These are phyloP conservation scores for Aporophyla nigra DNA, from an alignment of 2,888 invertebrate genomes.

Conservation along the genomic window DNA sequence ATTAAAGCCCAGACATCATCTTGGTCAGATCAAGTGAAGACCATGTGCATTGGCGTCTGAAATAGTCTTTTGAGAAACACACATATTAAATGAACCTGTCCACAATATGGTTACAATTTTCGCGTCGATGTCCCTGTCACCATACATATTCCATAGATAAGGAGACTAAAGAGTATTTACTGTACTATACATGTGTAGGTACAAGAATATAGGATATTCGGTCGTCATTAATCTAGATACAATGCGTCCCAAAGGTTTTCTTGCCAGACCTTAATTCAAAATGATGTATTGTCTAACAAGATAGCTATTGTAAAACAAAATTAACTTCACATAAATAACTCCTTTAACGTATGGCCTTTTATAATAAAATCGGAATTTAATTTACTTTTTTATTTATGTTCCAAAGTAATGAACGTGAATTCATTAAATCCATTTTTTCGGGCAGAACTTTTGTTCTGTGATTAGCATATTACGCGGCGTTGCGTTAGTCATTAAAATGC, in stretches of 20 bases:
- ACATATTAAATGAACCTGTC: too few species aligned
- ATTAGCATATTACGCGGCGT: constrained; percentile 65
- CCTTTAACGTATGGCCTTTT: constrained; percentile 26
- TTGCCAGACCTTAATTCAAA: constrained; percentile 56
- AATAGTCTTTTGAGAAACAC: too few species aligned
- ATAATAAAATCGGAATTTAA: constrained; percentile 23
- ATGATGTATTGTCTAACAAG: constrained; percentile 61
- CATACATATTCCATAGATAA: constrained; percentile 35
- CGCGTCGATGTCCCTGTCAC: too few species aligned
- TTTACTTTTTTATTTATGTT: constrained; percentile 45
- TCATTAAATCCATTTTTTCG: constrained; percentile 62
- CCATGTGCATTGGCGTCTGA: too few species aligned
- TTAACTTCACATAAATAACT: constrained; percentile 35
- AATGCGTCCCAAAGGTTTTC: constrained; percentile 63
- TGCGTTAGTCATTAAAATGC: constrained; percentile 62
- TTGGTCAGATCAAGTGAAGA: too few species aligned
- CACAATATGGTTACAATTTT: too few species aligned
- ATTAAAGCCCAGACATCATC: too few species aligned
- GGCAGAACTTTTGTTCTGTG: constrained; percentile 60
- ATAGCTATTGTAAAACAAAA: constrained; percentile 48
- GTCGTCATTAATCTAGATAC: constrained; percentile 57
- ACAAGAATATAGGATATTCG: constrained; percentile 51
- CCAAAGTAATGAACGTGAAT: constrained; percentile 48
- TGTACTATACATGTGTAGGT: constrained; percentile 23
- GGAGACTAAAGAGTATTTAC: constrained; percentile 29